Base-by-base conservation (phyloP, 2,113 vertebrate genomes). In the Phrynosoma platyrhinos region DNA sequence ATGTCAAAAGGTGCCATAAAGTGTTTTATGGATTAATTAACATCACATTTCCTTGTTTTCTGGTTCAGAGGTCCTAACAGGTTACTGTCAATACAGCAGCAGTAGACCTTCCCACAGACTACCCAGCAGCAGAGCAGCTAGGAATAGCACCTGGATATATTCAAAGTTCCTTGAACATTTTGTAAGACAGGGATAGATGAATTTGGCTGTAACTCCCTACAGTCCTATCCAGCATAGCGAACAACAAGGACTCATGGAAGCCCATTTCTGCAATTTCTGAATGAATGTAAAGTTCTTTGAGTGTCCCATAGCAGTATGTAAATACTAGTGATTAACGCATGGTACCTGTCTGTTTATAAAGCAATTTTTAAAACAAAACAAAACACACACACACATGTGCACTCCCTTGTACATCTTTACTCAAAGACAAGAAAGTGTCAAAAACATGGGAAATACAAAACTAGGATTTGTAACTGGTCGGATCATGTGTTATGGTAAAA, bases 401-500 rank as follows among this genome's bases (percentile, higher is more conserved):
- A 71, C 23, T 30, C 30, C 9, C 86, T n/a, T 75, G 27, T 21
- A 68, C 40, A 80, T 88, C 36, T 91, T 91, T 86, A 81, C 77
- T 68, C 87, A 90, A 82, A 92, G 74, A 87, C 2, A 5, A 90
- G 87, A 86, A 94, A 8, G 92, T 95, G 94, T 94, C 91, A 96
- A 90, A 96, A 93, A 89, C 76, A 0, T 78, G 88, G 87, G 87
- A 86, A 84, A 2, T 25, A 93, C 89, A 88, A 92, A 91, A 95
- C 82, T 82, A 58, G 85, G 89, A 83, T 94, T 92, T 94, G 92
- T 92, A 92, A 94, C 92, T 88, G 85, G 87, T 68, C 8, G 88
- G 94, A 88, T 96, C 91, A 42, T 91, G 75, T 94, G 91, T 94
- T 95, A 89, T 66, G 86, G 85, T 71, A 89, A 96, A 97, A 95